Evolutionary conservation across 2,888 invertebrate genomes (phyloP), one percentile per base, ranked within the genome.

Genomic region (Cephonodes hylas): DNA sequence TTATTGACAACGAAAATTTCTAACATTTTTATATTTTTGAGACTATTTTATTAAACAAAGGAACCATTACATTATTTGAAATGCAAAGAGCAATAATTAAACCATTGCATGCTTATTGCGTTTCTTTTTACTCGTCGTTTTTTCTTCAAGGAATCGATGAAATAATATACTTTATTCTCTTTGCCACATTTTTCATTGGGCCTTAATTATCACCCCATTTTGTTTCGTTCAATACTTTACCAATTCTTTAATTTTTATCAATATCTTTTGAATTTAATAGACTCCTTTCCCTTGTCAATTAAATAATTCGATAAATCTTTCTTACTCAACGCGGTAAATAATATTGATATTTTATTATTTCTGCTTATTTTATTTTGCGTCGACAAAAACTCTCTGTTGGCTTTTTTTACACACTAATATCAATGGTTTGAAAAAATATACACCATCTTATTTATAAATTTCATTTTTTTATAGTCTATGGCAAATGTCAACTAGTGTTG

Each of bases 311-410:
- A n/a, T 3, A 22, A 6, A 46, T 46, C 3, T 8, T 53, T 22
- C 45, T 10, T 31, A 18, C 15, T 27, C 3, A 18, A 27, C 27
- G 31, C 31, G 27, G 3, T 23, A 13, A 45, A 31, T 27, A 15
- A 27, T 10, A 10, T 27, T 13, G 8, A 31, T 53, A 18, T 27
- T 53, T 53, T 27, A 31, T 31, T 53, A 31, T 31, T 53, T 53
- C 18, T 27, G 53, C 53, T 53, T 53, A 8, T 53, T 53, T 53
- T 53, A 15, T 31, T 53, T 53, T 53, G 27, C 31, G 31, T 53
- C 53, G 53, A 31, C n/a, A 53, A 53, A 27, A 31, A 53, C 10
- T 38, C n/a, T 20, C 18, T 53, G n/a, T 31, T 18, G 53, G 18
- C 7, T 8, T 53, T 31, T 53, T 31, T 25, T 31, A 31, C 53